Base-by-base conservation (phyloP, 2,113 vertebrate species). In the Centropristis striata region DNA sequence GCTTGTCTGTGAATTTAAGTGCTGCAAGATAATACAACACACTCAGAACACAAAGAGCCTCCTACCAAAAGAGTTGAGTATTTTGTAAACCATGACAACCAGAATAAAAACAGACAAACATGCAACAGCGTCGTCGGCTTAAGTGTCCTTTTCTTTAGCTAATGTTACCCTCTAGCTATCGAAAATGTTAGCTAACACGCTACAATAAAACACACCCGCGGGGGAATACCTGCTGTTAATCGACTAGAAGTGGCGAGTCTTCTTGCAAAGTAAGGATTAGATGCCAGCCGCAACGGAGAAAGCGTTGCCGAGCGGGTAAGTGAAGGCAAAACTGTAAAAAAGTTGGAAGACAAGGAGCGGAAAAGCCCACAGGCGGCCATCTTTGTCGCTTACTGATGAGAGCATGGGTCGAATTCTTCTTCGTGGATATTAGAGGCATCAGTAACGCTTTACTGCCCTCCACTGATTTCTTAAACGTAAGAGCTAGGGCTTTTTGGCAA, bases 1-100 rank as follows among this genome's bases (percentile, higher is more conserved):
- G 98, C 82, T 98, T 99, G 92, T 99, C 97, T 94, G 98, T 99
- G 94, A 96, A 99, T 92, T 96, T 98, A 69, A 97, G 96, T 67
- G 95, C 98, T 99, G 87, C 55, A 95, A 94, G 25, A 92, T 67
- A 94, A 92, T 61, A 94, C 4, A 84, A 92, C 11, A 81, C 5
- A 47, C 39, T 84, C n/a, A 71, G 39, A 59, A 60, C 27, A 67
- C 21, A 27, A 16, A 41, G 2, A 0, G 14, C 8, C 13, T 14
- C 20, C 2, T 10, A 5, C 7, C 2, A 18, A 14, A 36, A 28
- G 28, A 36, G 1, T 39, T 18, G 11, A 39, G 47, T 70, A 41
- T 42, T 32, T 5, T 53, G 4, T 21, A 18, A 49, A 64, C 11
- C 1, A 12, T 41, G 61, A 55, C 11, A 54, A 36, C 7, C 7